phyloP scores from a whole-genome alignment of 2,888 invertebrate species.

The Perdita meconis region DNA sequence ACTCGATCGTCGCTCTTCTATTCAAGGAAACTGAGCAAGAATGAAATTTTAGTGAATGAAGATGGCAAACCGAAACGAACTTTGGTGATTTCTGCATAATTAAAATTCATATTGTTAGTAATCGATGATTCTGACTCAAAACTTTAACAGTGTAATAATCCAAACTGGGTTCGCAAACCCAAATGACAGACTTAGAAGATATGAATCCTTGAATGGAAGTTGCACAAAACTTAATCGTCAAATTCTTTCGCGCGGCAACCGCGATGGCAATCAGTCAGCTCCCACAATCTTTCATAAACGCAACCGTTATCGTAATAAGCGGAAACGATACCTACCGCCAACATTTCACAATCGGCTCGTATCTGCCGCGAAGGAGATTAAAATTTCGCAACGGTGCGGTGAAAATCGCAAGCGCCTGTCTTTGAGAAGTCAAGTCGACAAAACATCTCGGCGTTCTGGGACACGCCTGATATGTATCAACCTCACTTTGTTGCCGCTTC shows the following conservation, averaged over 20 bases:
- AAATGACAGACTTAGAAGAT: neutral
- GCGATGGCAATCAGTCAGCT: slow-evolving; percentile 17
- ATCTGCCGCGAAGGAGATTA: slow-evolving; percentile 9
- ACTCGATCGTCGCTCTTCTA: neutral
- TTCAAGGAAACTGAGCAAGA: slow-evolving; percentile 6
- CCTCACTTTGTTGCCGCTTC: slow-evolving; percentile 27
- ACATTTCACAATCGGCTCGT: slow-evolving; percentile 24
- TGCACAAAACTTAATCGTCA: slow-evolving; percentile 3
- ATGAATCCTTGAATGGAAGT: slow-evolving; percentile 4
- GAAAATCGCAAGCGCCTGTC: slow-evolving; percentile 29
- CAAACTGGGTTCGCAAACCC: neutral
- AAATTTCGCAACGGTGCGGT: slow-evolving; percentile 8
- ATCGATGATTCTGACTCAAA: too few species aligned
- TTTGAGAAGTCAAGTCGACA: too few species aligned
- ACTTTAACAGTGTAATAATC: neutral
- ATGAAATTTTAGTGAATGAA: slow-evolving; percentile 39
- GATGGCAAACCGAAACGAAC: too few species aligned
- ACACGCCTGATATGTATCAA: slow-evolving; percentile 42
- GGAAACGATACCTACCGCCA: slow-evolving; percentile 27
- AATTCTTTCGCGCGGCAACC: slow-evolving; percentile 13
- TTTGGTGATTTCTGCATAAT: too few species aligned
- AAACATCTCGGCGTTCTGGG: too few species aligned
- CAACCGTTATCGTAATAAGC: slow-evolving; percentile 30
- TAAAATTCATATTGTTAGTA: too few species aligned
- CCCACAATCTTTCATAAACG: slow-evolving; percentile 38